Evolutionary conservation across 2,113 vertebrate species (phyloP).

Genomic region (Cyanocitta stelleri): DNA sequence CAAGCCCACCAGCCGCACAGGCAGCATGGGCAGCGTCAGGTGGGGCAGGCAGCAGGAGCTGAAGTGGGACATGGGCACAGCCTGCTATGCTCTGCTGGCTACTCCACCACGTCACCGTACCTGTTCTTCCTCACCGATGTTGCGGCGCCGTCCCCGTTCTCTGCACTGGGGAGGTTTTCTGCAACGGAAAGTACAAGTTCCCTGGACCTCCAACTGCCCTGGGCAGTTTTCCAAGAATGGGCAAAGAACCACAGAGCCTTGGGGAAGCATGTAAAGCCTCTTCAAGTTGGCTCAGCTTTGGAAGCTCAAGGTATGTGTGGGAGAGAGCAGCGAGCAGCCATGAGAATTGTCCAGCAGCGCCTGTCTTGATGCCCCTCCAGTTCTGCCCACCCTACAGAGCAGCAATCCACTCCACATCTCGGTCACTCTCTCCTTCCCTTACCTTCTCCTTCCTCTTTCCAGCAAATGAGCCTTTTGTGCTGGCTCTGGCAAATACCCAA

Average conservation of each 20-base stretch:
- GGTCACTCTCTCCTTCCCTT: background rate
- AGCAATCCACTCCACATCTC: background rate
- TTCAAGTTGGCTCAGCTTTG: background rate
- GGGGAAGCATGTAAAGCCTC: background rate
- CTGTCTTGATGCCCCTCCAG: background rate
- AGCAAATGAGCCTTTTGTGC: background rate
- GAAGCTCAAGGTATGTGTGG: background rate
- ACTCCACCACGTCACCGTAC: constrained; percentile 37
- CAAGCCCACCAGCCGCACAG: background rate
- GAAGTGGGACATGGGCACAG: background rate
- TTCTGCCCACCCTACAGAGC: background rate
- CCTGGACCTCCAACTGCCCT: background rate
- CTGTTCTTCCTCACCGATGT: background rate
- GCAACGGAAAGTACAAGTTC: background rate
- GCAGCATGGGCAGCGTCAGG: background rate
- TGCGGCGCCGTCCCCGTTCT: fast-evolving
- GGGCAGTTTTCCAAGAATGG: background rate
- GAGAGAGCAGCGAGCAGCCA: background rate
- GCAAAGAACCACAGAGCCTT: background rate
- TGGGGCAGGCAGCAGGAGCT: background rate
- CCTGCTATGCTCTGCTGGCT: background rate
- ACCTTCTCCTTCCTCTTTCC: background rate
- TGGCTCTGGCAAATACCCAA: background rate
- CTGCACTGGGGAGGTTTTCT: background rate
- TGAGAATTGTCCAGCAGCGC: fast-evolving